Percentiles rank a stretch among this genome's conserved stretches.
Conservation (phyloP, 2,113 vertebrate genomes). For the Nothocercus julius region DNA sequence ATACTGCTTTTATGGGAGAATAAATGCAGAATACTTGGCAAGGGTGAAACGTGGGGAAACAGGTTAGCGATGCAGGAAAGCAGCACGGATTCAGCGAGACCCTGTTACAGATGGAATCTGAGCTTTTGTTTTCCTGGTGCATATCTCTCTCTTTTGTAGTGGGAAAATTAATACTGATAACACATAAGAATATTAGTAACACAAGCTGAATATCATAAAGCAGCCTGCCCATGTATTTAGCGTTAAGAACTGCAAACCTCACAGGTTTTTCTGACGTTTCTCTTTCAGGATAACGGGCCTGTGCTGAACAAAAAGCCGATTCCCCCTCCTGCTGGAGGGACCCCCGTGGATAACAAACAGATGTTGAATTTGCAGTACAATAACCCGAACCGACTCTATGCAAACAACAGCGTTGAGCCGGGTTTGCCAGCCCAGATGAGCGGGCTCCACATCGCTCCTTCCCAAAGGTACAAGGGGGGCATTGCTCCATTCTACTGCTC, state of each 20-base stretch:
- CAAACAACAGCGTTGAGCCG: constrained; percentile 76
- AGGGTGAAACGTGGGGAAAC: background rate
- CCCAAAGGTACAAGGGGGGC: constrained; percentile 80
- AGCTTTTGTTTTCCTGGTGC: background rate
- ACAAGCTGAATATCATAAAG: background rate
- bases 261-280: background rate
- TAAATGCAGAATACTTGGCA: background rate
- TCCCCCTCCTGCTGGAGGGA: constrained; percentile 68
- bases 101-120: background rate
- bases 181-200: background rate
- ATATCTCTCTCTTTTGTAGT: background rate
- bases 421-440: constrained; percentile 85
- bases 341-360: constrained; percentile 77
- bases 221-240: rapidly evolving
- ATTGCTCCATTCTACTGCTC: too few species aligned
- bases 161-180: background rate
- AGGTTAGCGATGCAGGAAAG: background rate
- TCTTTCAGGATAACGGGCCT: constrained; percentile 84
- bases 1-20: background rate
- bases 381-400: constrained; percentile 79
- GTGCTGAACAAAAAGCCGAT: constrained; percentile 73
- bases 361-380: constrained; percentile 81
- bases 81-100: background rate
- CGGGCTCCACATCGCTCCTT: constrained; percentile 82
- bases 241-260: background rate